A percentile compares a stretch with the other conserved stretches of the same genome.
These are phyloP conservation scores for Rhingia campestris DNA, from an alignment of 2,888 invertebrate species.

Conservation along the genomic window DNA sequence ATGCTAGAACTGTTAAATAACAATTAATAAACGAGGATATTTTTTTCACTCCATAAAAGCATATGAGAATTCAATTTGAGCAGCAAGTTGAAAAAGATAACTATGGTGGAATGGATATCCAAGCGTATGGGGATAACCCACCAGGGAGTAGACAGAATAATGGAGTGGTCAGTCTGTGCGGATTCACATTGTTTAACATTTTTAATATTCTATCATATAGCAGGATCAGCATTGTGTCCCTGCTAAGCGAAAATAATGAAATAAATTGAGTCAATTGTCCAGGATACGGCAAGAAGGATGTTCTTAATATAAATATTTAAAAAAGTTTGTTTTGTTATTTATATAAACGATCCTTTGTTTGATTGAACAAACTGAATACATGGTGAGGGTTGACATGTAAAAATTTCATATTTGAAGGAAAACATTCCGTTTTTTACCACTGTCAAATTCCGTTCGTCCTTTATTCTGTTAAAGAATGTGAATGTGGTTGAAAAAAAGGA, in stretches of 20 bases:
- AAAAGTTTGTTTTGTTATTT: slow-evolving; percentile 51
- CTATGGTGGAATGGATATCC: not conserved
- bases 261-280: not conserved
- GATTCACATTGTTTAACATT: not conserved
- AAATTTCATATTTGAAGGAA: slow-evolving; percentile 27
- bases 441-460: slow-evolving; percentile 26
- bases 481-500: slow-evolving; percentile 31
- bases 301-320: slow-evolving; percentile 57
- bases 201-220: slow-evolving; percentile 59
- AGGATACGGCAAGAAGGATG: not conserved
- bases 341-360: slow-evolving; percentile 57
- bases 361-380: slow-evolving; percentile 37
- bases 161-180: slow-evolving; percentile 11
- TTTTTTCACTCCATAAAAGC: not conserved
- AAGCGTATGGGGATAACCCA: slow-evolving; percentile 14
- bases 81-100: not conserved
- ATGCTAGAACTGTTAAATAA: slow-evolving; percentile 54
- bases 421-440: slow-evolving; percentile 21
- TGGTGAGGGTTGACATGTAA: slow-evolving; percentile 55
- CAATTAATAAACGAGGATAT: slow-evolving; percentile 59
- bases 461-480: slow-evolving; percentile 8
- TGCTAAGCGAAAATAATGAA: no score
- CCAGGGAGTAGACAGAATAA: not conserved
- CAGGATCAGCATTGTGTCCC: slow-evolving; percentile 3
- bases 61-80: not conserved